Conservation (phyloP, 2,113 vertebrate genomes). For the Dromaius novaehollandiae region DNA sequence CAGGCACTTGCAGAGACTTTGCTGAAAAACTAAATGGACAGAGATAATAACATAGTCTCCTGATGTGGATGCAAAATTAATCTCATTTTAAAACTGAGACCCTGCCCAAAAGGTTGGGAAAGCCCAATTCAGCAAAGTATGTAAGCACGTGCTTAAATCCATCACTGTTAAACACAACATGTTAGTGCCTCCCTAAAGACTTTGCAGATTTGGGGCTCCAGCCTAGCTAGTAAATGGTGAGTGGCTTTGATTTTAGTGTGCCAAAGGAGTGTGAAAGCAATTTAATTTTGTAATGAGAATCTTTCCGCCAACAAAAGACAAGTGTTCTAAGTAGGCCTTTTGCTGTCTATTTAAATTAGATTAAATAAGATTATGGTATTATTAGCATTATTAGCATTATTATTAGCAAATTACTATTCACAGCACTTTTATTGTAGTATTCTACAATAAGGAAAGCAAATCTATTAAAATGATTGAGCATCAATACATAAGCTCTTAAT, state of each 20-base stretch:
- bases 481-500: constrained; percentile 42
- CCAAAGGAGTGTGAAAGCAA: constrained; percentile 35
- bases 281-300: constrained; percentile 51
- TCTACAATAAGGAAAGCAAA: constrained; percentile 16
- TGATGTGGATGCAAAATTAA: background rate
- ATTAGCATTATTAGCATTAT: constrained; percentile 59
- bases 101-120: background rate
- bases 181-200: constrained; percentile 16
- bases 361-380: constrained; percentile 61
- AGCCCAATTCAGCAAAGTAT: background rate
- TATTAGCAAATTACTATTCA: constrained; percentile 54
- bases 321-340: constrained; percentile 31
- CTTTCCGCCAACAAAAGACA: constrained; percentile 29
- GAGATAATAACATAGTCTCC: background rate
- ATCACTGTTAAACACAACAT: background rate
- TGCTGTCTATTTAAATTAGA: constrained; percentile 50
- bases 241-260: constrained; percentile 33
- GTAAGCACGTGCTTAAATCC: background rate
- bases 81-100: background rate
- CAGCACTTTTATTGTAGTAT: constrained; percentile 10
- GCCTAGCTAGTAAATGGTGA: constrained; percentile 14
- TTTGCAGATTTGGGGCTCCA: constrained; percentile 13
- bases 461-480: constrained; percentile 50
- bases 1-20: background rate
- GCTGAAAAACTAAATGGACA: background rate